Percentiles rank a stretch among this genome's conserved stretches.
These are phyloP conservation scores for Epinotia ramella DNA, from an alignment of 2,888 invertebrate species.

Conservation along the genomic window DNA sequence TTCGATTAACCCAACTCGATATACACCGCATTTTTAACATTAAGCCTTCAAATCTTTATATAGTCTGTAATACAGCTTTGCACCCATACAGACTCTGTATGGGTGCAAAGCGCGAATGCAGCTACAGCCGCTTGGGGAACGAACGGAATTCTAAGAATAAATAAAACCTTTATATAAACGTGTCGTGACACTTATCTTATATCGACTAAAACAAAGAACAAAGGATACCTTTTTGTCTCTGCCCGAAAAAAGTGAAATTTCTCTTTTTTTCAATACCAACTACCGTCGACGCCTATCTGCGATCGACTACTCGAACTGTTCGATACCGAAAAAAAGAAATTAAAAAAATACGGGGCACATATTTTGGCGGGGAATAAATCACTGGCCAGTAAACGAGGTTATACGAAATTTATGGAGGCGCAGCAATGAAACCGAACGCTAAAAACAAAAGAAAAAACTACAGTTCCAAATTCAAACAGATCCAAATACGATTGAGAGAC, in stretches of 20 bases:
- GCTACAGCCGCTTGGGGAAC: neutral
- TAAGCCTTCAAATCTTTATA: conserved; percentile 22
- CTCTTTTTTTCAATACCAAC: conserved; percentile 71
- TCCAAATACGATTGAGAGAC: conserved; percentile 21
- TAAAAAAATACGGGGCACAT: conserved; percentile 74
- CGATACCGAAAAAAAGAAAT: conserved; percentile 70
- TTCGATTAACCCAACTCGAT: conserved; percentile 38
- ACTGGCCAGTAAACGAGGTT: conserved; percentile 74
- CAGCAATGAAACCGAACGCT: conserved; percentile 63
- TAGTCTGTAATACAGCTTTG: too few species aligned
- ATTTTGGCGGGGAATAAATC: conserved; percentile 85
- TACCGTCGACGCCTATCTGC: conserved; percentile 81
- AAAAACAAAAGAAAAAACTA: conserved; percentile 72
- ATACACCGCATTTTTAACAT: conserved; percentile 14
- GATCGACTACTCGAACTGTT: conserved; percentile 82
- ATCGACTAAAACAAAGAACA: conserved; percentile 63
- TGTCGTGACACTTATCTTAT: conserved; percentile 68
- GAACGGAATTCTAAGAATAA: conserved; percentile 3
- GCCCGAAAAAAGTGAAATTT: conserved; percentile 65
- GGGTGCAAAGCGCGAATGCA: neutral
- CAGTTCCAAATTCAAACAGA: conserved; percentile 59
- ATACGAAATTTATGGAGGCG: conserved; percentile 82
- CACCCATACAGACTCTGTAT: conserved; percentile 52
- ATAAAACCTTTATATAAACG: conserved; percentile 42
- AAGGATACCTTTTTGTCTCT: conserved; percentile 70